Evolutionary conservation across 2,113 vertebrate species (phyloP), one percentile per base, ranked within the genome.

Genomic region (Indicator indicator): DNA sequence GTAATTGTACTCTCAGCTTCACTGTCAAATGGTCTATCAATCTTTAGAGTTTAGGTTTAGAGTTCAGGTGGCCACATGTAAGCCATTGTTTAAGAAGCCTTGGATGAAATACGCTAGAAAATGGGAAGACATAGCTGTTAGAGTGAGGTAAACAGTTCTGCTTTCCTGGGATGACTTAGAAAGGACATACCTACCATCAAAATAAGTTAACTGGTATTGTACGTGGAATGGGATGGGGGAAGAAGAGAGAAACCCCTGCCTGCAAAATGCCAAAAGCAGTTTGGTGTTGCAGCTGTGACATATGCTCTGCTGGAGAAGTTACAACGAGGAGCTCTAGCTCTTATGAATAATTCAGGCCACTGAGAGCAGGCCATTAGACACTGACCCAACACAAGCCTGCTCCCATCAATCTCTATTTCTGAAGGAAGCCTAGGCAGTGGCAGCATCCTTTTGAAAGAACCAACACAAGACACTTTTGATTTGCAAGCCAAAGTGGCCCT

Each of bases 341-440:
- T 95, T 26, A 97, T 98, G 97, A 98, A 98, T 98, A 98, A 98
- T 98, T 97, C 97, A 98, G 74, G 40, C 55, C 38, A 40, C 86
- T 40, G 52, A 93, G 93, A 96, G 77, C 44, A 96, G 87, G 89
- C 97, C 90, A 92, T 97, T 98, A 86, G 21, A 96, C 92, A 90
- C 93, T 94, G 96, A 97, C 97, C 97, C 96, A 95, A 75, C 84
- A 42, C 88, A 72, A 90, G 92, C 84, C 90, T 95, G 69, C 46
- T 90, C 77, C 82, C 96, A 97, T 98, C 95, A 96, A 96, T 97
- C 97, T 97, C 94, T 92, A 94, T 90, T 97, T 90, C 93, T 94
- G 56, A 96, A 97, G 89, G 88, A 81, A 94, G 90, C 83, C 82
- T 9, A 19, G 91, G 94, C 91, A 95, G 86, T 59, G 79, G 64